These are phyloP conservation scores for Eumerus sabulonum DNA, from an alignment of 2,888 invertebrate species.

Conservation along the genomic window DNA sequence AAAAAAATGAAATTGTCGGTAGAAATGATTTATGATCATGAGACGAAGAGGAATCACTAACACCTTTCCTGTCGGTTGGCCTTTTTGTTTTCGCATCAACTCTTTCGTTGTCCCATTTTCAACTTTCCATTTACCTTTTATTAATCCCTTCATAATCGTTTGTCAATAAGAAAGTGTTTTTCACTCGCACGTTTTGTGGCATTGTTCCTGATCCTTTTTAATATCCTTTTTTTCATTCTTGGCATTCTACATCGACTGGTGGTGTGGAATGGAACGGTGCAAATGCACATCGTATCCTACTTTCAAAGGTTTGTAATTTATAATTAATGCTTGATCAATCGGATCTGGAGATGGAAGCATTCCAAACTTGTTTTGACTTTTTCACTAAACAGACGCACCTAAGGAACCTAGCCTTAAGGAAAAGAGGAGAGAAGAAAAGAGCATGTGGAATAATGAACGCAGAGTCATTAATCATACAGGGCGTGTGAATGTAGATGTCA, in stretches of 20 bases:
- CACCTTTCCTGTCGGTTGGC: conserved; percentile 55
- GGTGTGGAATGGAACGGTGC: conserved; percentile 34
- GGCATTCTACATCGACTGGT: too few species aligned
- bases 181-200: conserved; percentile 57
- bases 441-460: conserved; percentile 51
- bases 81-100: conserved; percentile 64
- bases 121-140: conserved; percentile 12
- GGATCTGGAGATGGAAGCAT: conserved; percentile 48
- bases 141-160: conserved; percentile 60
- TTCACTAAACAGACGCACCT: conserved; percentile 4
- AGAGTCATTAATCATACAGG: conserved; percentile 58
- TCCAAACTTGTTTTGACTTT: conserved; percentile 64
- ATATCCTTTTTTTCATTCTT: conserved; percentile 11
- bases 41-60: conserved; percentile 46
- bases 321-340: conserved; percentile 66
- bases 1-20: conserved; percentile 28
- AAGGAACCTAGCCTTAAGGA: too few species aligned
- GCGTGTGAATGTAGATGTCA: conserved; percentile 65
- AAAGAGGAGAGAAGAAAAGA: background rate
- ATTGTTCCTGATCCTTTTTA: conserved; percentile 54
- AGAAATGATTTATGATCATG: conserved; percentile 59
- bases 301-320: conserved; percentile 61
- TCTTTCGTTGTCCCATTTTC: conserved; percentile 44
- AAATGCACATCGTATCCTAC: conserved; percentile 49
- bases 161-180: conserved; percentile 65